Base-by-base conservation (phyloP, 2,797 vertebrate genomes). In the Lagorchestes hirsutus region DNA sequence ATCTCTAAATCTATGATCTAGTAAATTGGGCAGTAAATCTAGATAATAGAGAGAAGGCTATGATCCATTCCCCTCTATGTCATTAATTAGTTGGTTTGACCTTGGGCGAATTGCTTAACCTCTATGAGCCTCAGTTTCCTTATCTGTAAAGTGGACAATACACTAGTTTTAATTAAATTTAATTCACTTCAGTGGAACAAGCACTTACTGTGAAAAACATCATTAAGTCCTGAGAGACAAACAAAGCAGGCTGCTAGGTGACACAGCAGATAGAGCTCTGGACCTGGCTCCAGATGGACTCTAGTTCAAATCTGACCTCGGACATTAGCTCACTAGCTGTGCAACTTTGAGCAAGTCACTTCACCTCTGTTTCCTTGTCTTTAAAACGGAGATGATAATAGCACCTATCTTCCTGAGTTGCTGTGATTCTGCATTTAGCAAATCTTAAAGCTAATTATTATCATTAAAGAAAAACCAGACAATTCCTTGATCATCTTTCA, bases 111-210 rank as follows among this genome's bases (percentile, higher is more conserved):
- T 95, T 87, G 67, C 22, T 46, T 28, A 93, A 74, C 40, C 29
- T 29, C 12, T 93, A 2, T 59, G 29, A 94, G 67, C 28, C 54
- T 96, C 31, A 91, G 57, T 58, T 90, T 87, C 58, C 57, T 91
- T 31, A 93, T n/a, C 54, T 91, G 46, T 74, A 50, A 87, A 24
- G n/a, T 91, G 24, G 87, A 62, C 34, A 6, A 1, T 22, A 5
- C 5, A 74, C 14, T 74, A n/a, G 6, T 24, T 82, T 40, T 82
- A 40, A 82, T 82, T 82, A n/a, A 82, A 3, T 82, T 40, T 82
- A 40, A 82, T 82, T 82, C 67, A 82, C 1, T 82, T 74, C 34
- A 74, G 18, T 18, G 1, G 62, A 74, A 18, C 16, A 40, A n/a
- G 31, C 5, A n/a, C 5, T 74, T 74, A 74, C 34, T n/a, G 34